These are phyloP conservation scores for Onthophagus taurus DNA, from an alignment of 1,140 invertebrate genomes.

Conservation along the genomic window DNA sequence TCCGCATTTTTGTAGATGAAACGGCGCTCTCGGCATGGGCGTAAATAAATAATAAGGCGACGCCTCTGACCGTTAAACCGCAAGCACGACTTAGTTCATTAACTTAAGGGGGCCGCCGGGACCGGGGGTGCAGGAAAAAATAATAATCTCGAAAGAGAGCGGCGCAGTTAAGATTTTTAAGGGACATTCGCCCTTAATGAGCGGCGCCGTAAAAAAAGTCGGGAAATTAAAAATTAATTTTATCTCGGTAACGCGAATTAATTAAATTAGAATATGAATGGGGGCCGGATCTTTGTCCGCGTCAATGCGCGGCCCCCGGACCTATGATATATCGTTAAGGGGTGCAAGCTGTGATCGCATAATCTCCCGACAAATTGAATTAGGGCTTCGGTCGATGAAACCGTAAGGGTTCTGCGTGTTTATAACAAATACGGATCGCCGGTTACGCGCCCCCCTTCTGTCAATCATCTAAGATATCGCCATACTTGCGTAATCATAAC, in stretches of 20 bases:
- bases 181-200: too few species aligned
- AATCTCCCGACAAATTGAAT: constrained; percentile 41
- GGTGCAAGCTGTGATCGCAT: constrained; percentile 33
- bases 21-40: constrained; percentile 24
- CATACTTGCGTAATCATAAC: constrained; percentile 1
- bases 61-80: constrained; percentile 19
- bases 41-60: constrained; percentile 27
- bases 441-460: constrained; percentile 31
- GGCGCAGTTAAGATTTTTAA: constrained; percentile 5
- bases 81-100: constrained; percentile 26
- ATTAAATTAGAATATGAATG: constrained; percentile 34
- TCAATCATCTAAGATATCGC: constrained; percentile 21
- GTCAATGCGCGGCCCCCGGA: constrained; percentile 13
- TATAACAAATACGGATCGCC: constrained; percentile 32
- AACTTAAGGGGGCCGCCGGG: constrained; percentile 30
- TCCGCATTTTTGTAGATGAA: constrained; percentile 36
- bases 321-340: constrained; percentile 36
- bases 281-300: constrained; percentile 8
- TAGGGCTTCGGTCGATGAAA: constrained; percentile 31
- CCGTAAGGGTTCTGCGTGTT: constrained; percentile 35
- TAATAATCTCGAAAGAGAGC: constrained; percentile 33
- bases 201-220: constrained; percentile 9
- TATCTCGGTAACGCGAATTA: constrained; percentile 33
- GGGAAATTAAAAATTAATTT: constrained; percentile 36
- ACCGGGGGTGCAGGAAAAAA: constrained; percentile 27